Evolutionary conservation across 37 sponge, comb jelly and placozoan genomes (phyloP).

Genomic region (Theonella swinhoei): DNA sequence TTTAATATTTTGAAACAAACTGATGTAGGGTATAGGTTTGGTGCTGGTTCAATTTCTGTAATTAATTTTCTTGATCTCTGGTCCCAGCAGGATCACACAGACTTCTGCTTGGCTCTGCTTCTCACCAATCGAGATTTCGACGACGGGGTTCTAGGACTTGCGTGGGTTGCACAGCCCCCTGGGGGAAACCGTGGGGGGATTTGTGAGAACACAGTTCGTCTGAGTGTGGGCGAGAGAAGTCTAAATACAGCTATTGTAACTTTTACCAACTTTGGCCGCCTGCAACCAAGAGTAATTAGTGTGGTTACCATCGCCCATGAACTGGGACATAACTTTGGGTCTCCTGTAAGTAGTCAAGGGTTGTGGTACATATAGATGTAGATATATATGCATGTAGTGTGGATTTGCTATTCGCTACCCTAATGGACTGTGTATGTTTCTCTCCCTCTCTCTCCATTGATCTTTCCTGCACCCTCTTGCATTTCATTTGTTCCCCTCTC

Average conservation of each 20-base stretch:
- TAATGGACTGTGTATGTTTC: too few species aligned
- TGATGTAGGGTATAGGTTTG: slow-evolving; percentile 1
- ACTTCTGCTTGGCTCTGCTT: slow-evolving; percentile 77
- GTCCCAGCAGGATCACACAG: slow-evolving; percentile 63
- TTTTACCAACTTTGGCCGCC: slow-evolving; percentile 73
- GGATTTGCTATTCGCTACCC: too few species aligned
- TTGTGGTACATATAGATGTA: too few species aligned
- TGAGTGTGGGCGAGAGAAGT: slow-evolving; percentile 37
- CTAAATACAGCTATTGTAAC: slow-evolving; percentile 95
- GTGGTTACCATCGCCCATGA: slow-evolving; percentile 92
- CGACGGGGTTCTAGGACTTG: slow-evolving; percentile 91
- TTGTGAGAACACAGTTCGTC: slow-evolving; percentile 59
- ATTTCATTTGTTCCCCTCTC: neutral
- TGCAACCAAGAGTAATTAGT: slow-evolving; percentile 60
- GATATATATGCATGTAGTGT: too few species aligned
- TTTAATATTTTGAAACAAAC: slow-evolving; percentile 4
- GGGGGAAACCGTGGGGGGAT: slow-evolving; percentile 84
- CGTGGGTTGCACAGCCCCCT: slow-evolving; percentile 85
- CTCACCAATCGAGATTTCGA: slow-evolving; percentile 92
- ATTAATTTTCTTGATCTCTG: slow-evolving; percentile 75
- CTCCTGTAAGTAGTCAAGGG: slow-evolving; percentile 74
- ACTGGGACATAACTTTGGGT: slow-evolving; percentile 96
- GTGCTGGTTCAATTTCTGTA: slow-evolving; percentile 47
- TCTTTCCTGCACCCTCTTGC: neutral
- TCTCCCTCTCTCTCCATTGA: neutral